Percentiles rank a stretch among this genome's conserved stretches.
These are phyloP conservation scores for Lasioglossum leucozonium DNA, from an alignment of 2,888 invertebrate species.

Conservation along the genomic window DNA sequence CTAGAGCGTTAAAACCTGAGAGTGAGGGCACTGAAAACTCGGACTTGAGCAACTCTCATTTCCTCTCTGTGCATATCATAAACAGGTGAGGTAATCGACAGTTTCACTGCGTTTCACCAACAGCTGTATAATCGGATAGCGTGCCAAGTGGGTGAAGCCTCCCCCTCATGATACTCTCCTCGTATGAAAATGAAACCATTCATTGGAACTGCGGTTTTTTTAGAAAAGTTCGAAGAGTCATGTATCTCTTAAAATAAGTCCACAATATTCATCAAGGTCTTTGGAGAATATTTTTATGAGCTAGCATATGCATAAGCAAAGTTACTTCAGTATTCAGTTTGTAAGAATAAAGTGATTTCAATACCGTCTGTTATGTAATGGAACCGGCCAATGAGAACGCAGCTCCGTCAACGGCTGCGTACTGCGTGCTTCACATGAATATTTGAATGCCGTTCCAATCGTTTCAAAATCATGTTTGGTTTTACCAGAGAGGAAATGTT, in stretches of 20 bases:
- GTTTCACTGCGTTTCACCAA: conserved; percentile 16
- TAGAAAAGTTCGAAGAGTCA: not conserved
- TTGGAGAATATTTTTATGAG: not conserved
- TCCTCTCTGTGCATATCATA: too few relatives aligned
- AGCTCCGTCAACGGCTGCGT: not conserved
- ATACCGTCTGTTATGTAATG: not conserved
- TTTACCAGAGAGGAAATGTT: too few relatives aligned
- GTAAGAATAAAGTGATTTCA: not conserved
- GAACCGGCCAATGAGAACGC: conserved; percentile 3
- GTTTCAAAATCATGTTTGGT: conserved; percentile 19
- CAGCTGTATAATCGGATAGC: conserved; percentile 2
- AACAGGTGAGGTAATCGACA: conserved; percentile 13
- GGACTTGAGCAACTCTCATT: too few relatives aligned
- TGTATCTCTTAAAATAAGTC: not conserved
- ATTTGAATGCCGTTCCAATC: not conserved
- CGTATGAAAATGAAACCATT: not conserved
- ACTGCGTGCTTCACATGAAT: not conserved
- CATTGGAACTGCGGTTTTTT: not conserved
- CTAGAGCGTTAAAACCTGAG: too few relatives aligned
- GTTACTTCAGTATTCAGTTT: conserved; percentile 5
- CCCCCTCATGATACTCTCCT: not conserved
- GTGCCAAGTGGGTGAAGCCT: conserved; percentile 15
- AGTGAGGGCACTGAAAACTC: too few relatives aligned
- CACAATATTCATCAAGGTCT: not conserved
- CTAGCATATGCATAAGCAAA: not conserved